These are phyloP conservation scores for Coilia nasus DNA, from an alignment of 2,797 vertebrate genomes.

Conservation along the genomic window DNA sequence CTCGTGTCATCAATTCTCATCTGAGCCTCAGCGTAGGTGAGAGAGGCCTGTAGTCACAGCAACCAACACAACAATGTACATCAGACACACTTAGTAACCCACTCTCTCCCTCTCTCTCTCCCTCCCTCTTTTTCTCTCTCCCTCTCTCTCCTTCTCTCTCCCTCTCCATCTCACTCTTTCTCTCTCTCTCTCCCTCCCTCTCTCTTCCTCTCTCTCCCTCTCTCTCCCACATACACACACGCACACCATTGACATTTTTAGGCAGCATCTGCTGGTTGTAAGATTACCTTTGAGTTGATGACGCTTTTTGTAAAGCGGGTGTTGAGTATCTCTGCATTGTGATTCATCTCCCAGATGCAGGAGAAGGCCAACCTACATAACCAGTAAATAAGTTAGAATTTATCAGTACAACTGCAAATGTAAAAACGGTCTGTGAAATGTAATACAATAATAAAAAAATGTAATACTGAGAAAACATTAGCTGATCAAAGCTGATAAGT, in stretches of 20 bases:
- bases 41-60: slow-evolving; percentile 81
- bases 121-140: no score
- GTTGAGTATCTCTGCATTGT: slow-evolving; percentile 87
- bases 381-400: not conserved
- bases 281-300: slow-evolving; percentile 92
- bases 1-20: slow-evolving; percentile 91
- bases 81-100: not conserved
- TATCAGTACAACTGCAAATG: not conserved
- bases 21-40: slow-evolving; percentile 97
- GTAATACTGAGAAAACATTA: not conserved
- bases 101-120: no score
- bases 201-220: no score
- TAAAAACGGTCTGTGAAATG: not conserved
- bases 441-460: not conserved
- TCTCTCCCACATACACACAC: no score
- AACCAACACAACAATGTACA: slow-evolving; percentile 11
- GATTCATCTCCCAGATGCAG: slow-evolving; percentile 96
- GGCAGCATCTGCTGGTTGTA: not conserved
- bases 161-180: no score
- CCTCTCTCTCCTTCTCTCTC: no score
- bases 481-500: no score
- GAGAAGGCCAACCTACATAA: slow-evolving; percentile 89
- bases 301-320: slow-evolving; percentile 92
- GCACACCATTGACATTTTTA: not conserved
- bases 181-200: no score